Base-by-base conservation (phyloP, 2,113 vertebrate species). In the Gallinago jamesoni region DNA sequence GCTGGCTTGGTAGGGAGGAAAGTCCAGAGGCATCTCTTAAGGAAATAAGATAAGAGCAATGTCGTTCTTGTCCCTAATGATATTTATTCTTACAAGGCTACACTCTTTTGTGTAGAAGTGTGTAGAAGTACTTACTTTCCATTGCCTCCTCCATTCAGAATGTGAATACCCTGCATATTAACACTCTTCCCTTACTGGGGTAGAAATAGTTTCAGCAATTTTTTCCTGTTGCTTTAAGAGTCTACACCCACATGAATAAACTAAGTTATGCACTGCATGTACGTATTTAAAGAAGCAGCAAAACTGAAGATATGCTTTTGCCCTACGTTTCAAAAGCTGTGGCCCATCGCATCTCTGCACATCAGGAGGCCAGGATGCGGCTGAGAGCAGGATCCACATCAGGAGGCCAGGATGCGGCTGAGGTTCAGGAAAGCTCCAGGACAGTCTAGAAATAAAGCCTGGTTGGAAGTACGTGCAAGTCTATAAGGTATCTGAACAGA, bases 341-440 rank as follows among this genome's bases (percentile, higher is more conserved):
- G 2, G 19, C n/a, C 30, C 24, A n/a, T 24, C 73, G 50, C 28
- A 43, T 9, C 53, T 43, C 12, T 39, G 55, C 39, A 52, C 19
- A 75, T 20, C 24, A 23, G 69, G 66, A 83, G 10, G 56, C 13
- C 6, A 53, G 47, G 41, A 66, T 9, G 9, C 50, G 15, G 45
- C 14, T 0, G 0, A 57, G 35, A 33, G 27, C 12, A n/a, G 47
- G 16, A 86, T 21, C 23, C n/a, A 48, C 19, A 75, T 20, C 24
- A 23, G 69, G 66, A 83, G 10, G 56, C 13, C 6, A 53, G 47
- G 41, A 66, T 9, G 9, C 50, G 15, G 45, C 14, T 0, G 0
- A 57, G 35, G 23, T 43, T 31, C 22, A 2, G 31, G 25, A 73
- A 43, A 25, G 25, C 28, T 63, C 57, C 69, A 50, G 30, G 28